Percentiles rank a stretch among this genome's conserved stretches.
Evolutionary conservation across 2,888 invertebrate genomes (phyloP).

Genomic region (Hypena proboscidalis): DNA sequence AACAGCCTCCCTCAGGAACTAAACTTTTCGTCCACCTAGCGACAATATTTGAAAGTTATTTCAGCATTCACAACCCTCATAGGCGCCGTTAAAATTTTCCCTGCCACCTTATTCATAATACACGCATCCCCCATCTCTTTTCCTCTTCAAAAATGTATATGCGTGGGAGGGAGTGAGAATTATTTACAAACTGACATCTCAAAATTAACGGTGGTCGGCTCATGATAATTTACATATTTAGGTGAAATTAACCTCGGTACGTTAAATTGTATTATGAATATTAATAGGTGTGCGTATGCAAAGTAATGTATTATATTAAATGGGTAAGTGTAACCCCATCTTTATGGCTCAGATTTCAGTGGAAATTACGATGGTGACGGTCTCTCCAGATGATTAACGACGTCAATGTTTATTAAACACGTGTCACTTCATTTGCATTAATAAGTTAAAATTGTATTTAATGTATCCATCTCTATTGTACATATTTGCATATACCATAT

Average conservation of each 20-base stretch:
- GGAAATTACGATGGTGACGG: constrained; percentile 14
- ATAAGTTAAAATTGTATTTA: too few relatives aligned
- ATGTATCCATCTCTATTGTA: too few relatives aligned
- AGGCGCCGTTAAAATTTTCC: constrained; percentile 85
- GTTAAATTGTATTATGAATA: constrained; percentile 86
- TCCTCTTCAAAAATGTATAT: constrained; percentile 30
- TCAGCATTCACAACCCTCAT: constrained; percentile 85
- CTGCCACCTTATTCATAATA: constrained; percentile 83
- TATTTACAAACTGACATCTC: constrained; percentile 82
- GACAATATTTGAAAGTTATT: constrained; percentile 87
- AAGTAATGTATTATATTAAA: constrained; percentile 69
- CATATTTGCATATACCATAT: too few relatives aligned
- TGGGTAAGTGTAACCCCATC: constrained; percentile 59
- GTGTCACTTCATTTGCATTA: too few relatives aligned
- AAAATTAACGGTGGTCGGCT: constrained; percentile 84
- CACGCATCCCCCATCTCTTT: constrained; percentile 63
- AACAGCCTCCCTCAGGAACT: constrained; percentile 79
- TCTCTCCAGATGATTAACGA: constrained; percentile 4
- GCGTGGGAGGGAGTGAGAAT: constrained; percentile 59
- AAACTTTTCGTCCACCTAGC: constrained; percentile 85
- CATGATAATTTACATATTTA: constrained; percentile 87
- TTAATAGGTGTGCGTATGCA: constrained; percentile 76
- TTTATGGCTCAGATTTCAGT: constrained; percentile 72
- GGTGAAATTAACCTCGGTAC: constrained; percentile 84
- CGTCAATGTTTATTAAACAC: not conserved